These are phyloP conservation scores for Smutsia gigantea DNA, from an alignment of 2,797 vertebrate species.

Conservation along the genomic window DNA sequence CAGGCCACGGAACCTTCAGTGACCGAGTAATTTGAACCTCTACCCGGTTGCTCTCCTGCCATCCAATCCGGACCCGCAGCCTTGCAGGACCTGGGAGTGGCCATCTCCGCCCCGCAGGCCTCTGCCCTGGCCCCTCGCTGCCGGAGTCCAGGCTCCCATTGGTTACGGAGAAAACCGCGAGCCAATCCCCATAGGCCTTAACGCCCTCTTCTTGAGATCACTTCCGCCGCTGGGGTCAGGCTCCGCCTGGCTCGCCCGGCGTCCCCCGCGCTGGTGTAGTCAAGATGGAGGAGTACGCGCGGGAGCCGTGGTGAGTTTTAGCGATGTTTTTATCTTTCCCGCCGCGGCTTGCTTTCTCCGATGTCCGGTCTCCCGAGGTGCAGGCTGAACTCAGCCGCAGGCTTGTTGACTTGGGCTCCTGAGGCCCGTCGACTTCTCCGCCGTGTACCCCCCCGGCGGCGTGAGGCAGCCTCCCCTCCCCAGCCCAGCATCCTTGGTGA, in stretches of 20 bases:
- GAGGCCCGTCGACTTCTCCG: not conserved
- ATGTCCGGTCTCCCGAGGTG: not conserved
- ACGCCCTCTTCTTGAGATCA: not conserved
- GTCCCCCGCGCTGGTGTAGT: not conserved
- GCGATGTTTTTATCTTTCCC: not conserved
- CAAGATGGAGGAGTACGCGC: constrained; percentile 98
- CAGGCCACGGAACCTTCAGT: not conserved
- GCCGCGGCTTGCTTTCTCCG: not conserved
- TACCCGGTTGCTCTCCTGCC: accelerated
- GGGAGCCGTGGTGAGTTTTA: constrained; percentile 94
- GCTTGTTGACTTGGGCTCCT: not conserved
- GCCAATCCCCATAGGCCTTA: constrained; percentile 6
- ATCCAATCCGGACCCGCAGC: accelerated
- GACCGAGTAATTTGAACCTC: not conserved
- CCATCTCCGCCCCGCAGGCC: no score
- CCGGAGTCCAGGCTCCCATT: not conserved
- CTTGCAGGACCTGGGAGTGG: not conserved
- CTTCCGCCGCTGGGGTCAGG: constrained; percentile 58
- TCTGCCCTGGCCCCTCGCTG: not conserved
- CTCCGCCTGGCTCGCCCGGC: not conserved
- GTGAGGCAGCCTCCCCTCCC: not conserved
- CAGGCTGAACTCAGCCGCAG: not conserved
- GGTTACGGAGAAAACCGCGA: not conserved
- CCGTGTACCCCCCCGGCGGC: not conserved
- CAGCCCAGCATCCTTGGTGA: not conserved